Percentiles rank a stretch among this genome's conserved stretches.
phyloP scores from a whole-genome alignment of 2,888 invertebrate species.

The Helobdella robusta region DNA sequence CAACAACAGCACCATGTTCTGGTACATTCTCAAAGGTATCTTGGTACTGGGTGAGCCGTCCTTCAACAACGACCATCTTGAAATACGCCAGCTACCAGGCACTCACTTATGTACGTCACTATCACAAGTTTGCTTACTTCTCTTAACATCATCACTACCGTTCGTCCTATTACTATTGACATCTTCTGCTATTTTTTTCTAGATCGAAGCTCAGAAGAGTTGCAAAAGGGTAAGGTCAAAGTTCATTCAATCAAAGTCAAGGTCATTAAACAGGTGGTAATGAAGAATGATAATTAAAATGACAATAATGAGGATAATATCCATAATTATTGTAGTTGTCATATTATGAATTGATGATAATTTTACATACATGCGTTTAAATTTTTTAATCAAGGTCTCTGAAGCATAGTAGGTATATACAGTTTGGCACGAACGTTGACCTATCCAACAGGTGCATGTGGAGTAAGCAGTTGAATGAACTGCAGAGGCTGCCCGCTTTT shows the following conservation, averaged over 20 bases:
- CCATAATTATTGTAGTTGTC: background rate
- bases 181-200: too few relatives aligned
- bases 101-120: constrained; percentile 70
- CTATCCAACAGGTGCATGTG: constrained; percentile 93
- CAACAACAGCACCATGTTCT: background rate
- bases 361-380: background rate
- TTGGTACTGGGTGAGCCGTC: constrained; percentile 24
- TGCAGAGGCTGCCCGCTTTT: constrained; percentile 92
- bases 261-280: background rate
- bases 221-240: too few relatives aligned
- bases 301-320: background rate
- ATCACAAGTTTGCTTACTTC: background rate
- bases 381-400: background rate
- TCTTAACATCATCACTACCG: too few relatives aligned
- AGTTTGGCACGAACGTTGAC: constrained; percentile 98
- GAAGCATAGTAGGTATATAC: too few relatives aligned
- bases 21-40: background rate
- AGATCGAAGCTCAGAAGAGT: too few relatives aligned
- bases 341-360: background rate
- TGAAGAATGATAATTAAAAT: background rate
- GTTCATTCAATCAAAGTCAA: too few relatives aligned
- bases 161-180: too few relatives aligned
- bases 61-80: constrained; percentile 20
- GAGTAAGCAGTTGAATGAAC: constrained; percentile 81
- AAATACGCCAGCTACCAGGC: constrained; percentile 89